phyloP scores from a whole-genome alignment of 1,140 invertebrate species.

The Pogonognathellus flavescens region DNA sequence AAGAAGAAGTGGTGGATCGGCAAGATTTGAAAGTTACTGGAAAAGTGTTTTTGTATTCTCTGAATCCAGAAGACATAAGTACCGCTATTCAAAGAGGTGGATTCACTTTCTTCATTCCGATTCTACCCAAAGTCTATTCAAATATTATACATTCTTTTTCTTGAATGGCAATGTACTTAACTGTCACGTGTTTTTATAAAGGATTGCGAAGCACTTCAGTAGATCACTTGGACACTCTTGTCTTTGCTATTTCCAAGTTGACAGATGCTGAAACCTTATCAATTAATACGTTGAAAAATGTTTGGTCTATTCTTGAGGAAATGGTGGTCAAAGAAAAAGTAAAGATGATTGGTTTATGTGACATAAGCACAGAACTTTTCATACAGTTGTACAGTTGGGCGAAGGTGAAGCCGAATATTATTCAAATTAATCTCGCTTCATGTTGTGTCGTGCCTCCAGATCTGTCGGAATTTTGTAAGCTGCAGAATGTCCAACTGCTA shows the following conservation, averaged over 20 bases:
- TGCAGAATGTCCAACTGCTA: constrained; percentile 91
- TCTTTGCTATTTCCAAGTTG: constrained; percentile 78
- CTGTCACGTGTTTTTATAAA: constrained; percentile 16
- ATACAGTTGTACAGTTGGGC: constrained; percentile 83
- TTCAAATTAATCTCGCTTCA: constrained; percentile 94
- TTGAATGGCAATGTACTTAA: constrained; percentile 35
- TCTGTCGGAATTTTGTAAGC: constrained; percentile 89
- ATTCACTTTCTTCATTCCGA: background rate
- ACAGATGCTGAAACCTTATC: constrained; percentile 71
- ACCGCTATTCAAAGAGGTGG: constrained; percentile 73
- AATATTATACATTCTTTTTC: constrained; percentile 29
- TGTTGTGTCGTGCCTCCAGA: constrained; percentile 96
- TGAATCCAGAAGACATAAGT: constrained; percentile 70
- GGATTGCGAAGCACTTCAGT: constrained; percentile 57
- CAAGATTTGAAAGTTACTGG: constrained; percentile 75
- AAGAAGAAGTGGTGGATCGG: constrained; percentile 77
- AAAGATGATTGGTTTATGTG: constrained; percentile 85
- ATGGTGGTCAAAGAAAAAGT: constrained; percentile 78
- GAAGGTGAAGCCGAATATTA: constrained; percentile 87
- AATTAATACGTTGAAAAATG: constrained; percentile 77
- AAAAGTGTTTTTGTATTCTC: constrained; percentile 74
- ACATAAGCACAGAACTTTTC: constrained; percentile 86
- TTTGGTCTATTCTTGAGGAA: constrained; percentile 82
- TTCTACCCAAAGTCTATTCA: too few relatives aligned
- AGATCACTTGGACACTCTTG: constrained; percentile 80